These are phyloP conservation scores for Lophochroa leadbeateri DNA, from an alignment of 2,113 vertebrate genomes.

Conservation along the genomic window DNA sequence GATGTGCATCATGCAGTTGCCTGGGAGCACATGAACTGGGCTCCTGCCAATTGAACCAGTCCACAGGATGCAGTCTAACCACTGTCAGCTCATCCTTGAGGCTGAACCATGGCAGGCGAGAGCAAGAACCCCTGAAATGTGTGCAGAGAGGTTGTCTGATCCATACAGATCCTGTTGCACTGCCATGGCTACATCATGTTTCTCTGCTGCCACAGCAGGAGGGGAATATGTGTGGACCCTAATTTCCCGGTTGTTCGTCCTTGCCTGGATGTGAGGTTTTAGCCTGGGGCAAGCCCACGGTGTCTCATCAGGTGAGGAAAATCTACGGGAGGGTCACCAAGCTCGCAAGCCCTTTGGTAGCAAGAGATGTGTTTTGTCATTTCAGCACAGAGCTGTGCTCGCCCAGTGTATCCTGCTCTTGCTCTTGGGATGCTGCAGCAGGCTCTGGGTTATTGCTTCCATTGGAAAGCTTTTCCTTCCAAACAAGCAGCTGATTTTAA, in stretches of 20 bases:
- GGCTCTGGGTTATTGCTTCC: not conserved
- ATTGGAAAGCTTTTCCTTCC: not conserved
- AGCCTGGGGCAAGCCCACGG: not conserved
- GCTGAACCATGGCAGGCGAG: not conserved
- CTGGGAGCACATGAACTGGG: not conserved
- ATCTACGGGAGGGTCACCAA: not conserved
- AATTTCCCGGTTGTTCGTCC: not conserved
- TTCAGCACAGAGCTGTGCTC: not conserved
- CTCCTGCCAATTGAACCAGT: not conserved
- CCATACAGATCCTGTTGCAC: not conserved
- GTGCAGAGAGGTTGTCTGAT: not conserved
- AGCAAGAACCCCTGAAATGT: not conserved
- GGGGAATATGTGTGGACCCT: not conserved
- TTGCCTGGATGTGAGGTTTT: not conserved
- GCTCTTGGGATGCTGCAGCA: not conserved
- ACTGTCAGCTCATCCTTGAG: not conserved
- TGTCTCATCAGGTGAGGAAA: not conserved
- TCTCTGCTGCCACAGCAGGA: not conserved
- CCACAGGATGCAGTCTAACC: not conserved
- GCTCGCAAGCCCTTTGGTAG: not conserved
- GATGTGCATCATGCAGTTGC: not conserved
- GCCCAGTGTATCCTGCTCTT: not conserved
- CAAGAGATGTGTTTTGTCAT: not conserved
- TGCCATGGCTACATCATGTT: accelerated
- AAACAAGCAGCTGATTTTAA: not conserved